Evolutionary conservation across 2,888 invertebrate genomes (phyloP), one percentile per base, ranked within the genome.

Genomic region (Dryomyza anilis): DNA sequence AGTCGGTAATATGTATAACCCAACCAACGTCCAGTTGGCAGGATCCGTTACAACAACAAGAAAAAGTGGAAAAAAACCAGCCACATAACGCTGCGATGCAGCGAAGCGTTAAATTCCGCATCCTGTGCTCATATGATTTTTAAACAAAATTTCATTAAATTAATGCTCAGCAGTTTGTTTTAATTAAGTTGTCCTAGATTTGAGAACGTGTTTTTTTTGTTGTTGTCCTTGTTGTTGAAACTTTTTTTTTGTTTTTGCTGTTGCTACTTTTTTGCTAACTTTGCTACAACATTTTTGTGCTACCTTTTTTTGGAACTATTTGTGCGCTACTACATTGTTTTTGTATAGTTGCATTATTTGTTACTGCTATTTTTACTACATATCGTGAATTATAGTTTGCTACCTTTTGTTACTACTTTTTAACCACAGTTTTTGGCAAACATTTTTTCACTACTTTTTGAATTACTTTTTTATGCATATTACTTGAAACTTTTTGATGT

Each of bases 161-260:
- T 63, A 63, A 63, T 52, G 56, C 33, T 63, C 56, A 57, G 57
- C 63, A 57, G 57, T 63, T 57, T 57, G 63, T 63, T 63, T 56
- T 63, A 63, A 60, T 60, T 60, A 60, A 60, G 59, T 60, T 60
- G 59, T 60, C 33, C 59, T 46, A 60, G 48, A 48, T 60, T 60
- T 60, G 7, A 29, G 8, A 10, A 7, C 59, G n/a, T 30, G 5
- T 23, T 45, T 39, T 27, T 43, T 59, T 46, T 57, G 7, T 57
- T 43, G 12, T 19, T 57, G 10, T 16, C 5, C 21, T 52, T 1
- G n/a, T 48, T 48, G 5, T 12, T 14, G n/a, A 48, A 23, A n/a
- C 43, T 48, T 19, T 48, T 48, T 48, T 3, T 48, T 1, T 23
- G 2, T 0, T 4, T 27, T 27, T 50, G n/a, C 6, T 10, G 23